Conservation (phyloP, 2,888 invertebrate genomes). For the Stenodera caucasica region DNA sequence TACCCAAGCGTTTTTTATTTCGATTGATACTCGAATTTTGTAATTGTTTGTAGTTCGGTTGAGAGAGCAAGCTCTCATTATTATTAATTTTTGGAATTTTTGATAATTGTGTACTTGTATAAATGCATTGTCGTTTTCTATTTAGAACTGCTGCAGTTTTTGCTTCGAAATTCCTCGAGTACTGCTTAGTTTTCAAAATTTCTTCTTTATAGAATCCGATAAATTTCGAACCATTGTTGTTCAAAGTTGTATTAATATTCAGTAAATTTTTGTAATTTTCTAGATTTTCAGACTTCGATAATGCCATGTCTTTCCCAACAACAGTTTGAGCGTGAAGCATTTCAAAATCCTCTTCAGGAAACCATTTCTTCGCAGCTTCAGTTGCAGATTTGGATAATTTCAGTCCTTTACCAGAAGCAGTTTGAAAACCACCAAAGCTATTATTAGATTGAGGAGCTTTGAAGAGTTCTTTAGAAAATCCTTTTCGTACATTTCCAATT, state of each 20-base stretch:
- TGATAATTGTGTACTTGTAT: not conserved
- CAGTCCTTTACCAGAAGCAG: not conserved
- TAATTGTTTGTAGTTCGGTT: no score
- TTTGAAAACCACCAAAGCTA: not conserved
- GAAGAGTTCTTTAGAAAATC: no score
- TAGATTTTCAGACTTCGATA: conserved; percentile 29
- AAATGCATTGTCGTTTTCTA: conserved; percentile 5
- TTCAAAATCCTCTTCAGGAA: not conserved
- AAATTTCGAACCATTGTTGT: not conserved
- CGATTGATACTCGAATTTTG: no score
- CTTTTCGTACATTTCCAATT: no score
- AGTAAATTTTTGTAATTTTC: not conserved
- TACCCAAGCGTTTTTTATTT: conserved; percentile 42
- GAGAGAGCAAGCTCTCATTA: no score
- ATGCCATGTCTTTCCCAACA: conserved; percentile 13
- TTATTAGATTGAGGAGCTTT: no score
- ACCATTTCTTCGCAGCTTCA: not conserved
- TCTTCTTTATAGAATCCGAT: not conserved
- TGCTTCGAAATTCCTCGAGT: not conserved
- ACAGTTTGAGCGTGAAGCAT: conserved; percentile 13
- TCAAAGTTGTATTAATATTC: not conserved
- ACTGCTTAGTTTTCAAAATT: conserved; percentile 11
- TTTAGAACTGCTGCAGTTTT: not conserved
- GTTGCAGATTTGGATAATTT: not conserved
- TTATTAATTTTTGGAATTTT: conserved; percentile 16